A percentile compares a stretch with the other conserved stretches of the same genome.
Conservation (phyloP, 2,113 vertebrate species). For the Crotalus horridus region DNA sequence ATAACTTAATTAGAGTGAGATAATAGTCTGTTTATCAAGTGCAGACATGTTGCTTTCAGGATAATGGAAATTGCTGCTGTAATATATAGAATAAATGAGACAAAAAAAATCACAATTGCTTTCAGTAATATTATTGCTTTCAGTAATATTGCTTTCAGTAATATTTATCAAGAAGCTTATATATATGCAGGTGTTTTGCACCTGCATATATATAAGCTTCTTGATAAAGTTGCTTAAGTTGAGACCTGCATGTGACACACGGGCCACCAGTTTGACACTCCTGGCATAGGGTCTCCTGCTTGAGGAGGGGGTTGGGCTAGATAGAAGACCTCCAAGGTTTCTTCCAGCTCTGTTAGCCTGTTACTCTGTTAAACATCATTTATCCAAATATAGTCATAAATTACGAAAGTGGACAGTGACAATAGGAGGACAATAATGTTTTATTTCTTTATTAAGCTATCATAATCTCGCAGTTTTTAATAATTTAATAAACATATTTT, state of each 20-base stretch:
- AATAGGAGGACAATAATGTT: background rate
- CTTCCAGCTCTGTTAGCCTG: background rate
- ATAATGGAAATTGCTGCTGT: background rate
- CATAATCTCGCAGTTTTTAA: background rate
- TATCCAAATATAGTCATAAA: background rate
- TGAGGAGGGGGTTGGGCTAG: background rate
- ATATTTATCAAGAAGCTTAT: background rate
- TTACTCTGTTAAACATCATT: background rate
- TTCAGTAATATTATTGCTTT: background rate
- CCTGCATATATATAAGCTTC: background rate
- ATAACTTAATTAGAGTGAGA: conserved; percentile 2
- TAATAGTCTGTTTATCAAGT: background rate
- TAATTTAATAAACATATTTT: conserved; percentile 20
- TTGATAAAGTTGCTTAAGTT: background rate
- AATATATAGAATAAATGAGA: background rate
- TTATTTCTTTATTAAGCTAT: background rate
- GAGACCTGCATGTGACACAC: too few relatives aligned
- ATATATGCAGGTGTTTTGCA: background rate
- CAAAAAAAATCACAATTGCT: background rate
- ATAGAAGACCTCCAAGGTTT: background rate
- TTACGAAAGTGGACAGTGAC: background rate
- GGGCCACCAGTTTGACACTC: too few relatives aligned
- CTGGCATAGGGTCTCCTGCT: background rate
- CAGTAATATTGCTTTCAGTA: background rate
- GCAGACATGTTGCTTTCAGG: background rate